phyloP scores from a whole-genome alignment of 2,888 invertebrate genomes.

The Stenodema calcarata region DNA sequence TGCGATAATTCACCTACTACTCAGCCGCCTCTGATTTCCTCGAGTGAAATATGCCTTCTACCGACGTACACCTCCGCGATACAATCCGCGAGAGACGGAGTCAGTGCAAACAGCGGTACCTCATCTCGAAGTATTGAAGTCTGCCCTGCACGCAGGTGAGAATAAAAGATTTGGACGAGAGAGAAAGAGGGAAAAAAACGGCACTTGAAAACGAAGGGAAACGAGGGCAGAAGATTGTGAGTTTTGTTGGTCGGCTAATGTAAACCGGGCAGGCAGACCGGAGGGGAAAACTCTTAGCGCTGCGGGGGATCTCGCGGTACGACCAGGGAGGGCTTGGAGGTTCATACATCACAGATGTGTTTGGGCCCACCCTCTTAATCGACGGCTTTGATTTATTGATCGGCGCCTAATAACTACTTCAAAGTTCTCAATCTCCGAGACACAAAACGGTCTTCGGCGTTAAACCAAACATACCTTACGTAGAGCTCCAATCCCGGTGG shows the following conservation, averaged over 20 bases:
- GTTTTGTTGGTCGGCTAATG: not conserved
- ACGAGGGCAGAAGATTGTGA: not conserved
- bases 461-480: not conserved
- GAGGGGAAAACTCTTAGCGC: not conserved
- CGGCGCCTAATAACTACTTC: slow-evolving; percentile 29
- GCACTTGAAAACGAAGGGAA: not conserved
- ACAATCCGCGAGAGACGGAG: not conserved
- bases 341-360: slow-evolving; percentile 44
- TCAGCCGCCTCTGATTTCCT: not conserved
- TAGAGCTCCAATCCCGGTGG: no score
- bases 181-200: not conserved
- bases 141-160: not conserved
- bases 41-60: slow-evolving; percentile 3
- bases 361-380: slow-evolving; percentile 47
- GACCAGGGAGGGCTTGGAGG: not conserved
- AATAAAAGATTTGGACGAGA: not conserved
- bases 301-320: slow-evolving; percentile 20
- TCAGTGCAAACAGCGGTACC: not conserved
- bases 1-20: slow-evolving; percentile 14
- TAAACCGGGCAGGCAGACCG: not conserved
- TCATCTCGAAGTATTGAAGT: not conserved
- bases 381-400: slow-evolving; percentile 36
- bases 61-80: not conserved
- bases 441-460: not conserved
- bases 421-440: slow-evolving; percentile 21